Evolutionary conservation across 1,140 invertebrate species (phyloP).

Genomic region (Trissolcus basalis): DNA sequence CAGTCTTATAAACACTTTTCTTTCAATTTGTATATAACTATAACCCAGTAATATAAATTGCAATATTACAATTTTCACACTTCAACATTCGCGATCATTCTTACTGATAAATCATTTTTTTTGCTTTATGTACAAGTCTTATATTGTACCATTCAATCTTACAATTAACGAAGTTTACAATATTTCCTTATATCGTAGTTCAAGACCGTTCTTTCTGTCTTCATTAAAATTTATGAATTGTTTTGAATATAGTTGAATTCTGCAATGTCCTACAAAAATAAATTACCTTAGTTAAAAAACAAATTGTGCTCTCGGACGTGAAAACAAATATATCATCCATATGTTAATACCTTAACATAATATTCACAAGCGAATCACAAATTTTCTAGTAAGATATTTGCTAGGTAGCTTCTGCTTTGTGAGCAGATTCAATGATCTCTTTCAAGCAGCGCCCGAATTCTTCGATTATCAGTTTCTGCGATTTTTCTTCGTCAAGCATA

Average conservation of each 20-base stretch:
- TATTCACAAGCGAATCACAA: constrained; percentile 18
- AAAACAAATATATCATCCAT: neutral
- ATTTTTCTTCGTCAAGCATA: constrained; percentile 82
- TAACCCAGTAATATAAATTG: constrained; percentile 28
- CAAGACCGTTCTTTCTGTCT: too few relatives aligned
- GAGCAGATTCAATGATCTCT: constrained; percentile 90
- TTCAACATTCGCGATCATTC: constrained; percentile 7
- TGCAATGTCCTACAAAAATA: neutral
- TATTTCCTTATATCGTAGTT: constrained; percentile 7
- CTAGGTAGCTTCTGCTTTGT: constrained; percentile 78
- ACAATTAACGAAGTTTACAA: constrained; percentile 20
- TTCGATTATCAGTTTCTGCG: constrained; percentile 91
- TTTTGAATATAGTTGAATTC: neutral
- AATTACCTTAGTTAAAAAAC: neutral
- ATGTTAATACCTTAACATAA: constrained; percentile 1
- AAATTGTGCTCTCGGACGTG: neutral
- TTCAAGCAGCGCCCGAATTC: constrained; percentile 96
- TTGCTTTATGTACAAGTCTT: constrained; percentile 21
- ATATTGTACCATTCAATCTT: constrained; percentile 24
- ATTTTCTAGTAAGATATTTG: constrained; percentile 43
- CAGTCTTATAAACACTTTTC: constrained; percentile 33
- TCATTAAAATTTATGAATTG: neutral
- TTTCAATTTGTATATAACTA: constrained; percentile 7
- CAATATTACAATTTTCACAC: constrained; percentile 7
- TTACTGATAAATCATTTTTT: constrained; percentile 12